Evolutionary conservation across 2,113 vertebrate genomes (phyloP).

Genomic region (Felis chaus): DNA sequence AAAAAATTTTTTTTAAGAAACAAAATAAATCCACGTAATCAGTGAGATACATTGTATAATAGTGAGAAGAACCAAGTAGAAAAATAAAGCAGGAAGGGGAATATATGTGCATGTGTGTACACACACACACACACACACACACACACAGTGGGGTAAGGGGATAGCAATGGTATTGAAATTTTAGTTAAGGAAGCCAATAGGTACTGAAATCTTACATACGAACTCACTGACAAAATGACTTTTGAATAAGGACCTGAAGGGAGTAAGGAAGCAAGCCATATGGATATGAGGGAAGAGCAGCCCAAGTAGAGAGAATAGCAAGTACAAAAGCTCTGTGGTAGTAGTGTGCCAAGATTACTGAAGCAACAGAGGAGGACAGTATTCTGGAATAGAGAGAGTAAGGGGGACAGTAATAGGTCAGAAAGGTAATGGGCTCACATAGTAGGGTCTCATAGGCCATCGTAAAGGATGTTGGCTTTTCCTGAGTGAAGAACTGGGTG

Average conservation of each 20-base stretch:
- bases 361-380: background rate
- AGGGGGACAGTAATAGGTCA: background rate
- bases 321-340: constrained; percentile 12
- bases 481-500: background rate
- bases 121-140: background rate
- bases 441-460: background rate
- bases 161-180: background rate
- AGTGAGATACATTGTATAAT: background rate
- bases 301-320: background rate
- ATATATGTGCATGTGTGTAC: background rate
- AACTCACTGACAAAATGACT: constrained; percentile 13
- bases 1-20: background rate
- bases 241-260: background rate
- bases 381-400: background rate
- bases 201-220: background rate
- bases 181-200: background rate
- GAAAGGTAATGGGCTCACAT: background rate
- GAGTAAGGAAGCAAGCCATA: background rate
- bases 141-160: background rate
- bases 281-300: background rate
- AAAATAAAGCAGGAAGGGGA: constrained; percentile 10
- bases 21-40: constrained; percentile 2
- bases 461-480: background rate
- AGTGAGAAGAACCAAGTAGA: background rate
- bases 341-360: background rate